A percentile compares a stretch with the other conserved stretches of the same genome.
Evolutionary conservation across 2,113 vertebrate genomes (phyloP).

Genomic region (Barnardius zonarius): DNA sequence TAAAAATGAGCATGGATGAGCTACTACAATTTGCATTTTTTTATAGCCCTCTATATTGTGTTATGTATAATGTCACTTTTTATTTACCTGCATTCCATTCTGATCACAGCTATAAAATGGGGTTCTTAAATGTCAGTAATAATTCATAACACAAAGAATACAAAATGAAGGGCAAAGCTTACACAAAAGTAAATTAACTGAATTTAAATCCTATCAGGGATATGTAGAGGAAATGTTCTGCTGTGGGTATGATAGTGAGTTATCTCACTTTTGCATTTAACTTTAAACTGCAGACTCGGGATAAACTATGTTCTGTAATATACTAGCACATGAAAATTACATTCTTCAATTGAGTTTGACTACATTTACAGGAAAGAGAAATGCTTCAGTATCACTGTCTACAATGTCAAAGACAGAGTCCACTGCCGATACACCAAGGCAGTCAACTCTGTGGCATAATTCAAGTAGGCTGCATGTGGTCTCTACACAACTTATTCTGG

Average conservation of each 20-base stretch:
- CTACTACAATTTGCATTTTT: constrained; percentile 45
- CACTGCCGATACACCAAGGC: not conserved
- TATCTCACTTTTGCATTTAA: constrained; percentile 33
- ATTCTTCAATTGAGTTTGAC: not conserved
- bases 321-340: not conserved
- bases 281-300: not conserved
- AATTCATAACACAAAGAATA: constrained; percentile 43
- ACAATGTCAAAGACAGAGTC: not conserved
- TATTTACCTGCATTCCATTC: constrained; percentile 66
- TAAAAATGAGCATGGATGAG: constrained; percentile 11
- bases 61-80: constrained; percentile 49
- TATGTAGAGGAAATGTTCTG: constrained; percentile 22
- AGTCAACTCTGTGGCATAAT: not conserved
- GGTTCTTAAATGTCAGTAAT: constrained; percentile 66
- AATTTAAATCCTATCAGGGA: constrained; percentile 46
- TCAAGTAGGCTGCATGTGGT: not conserved
- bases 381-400: not conserved
- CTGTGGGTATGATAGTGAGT: not conserved
- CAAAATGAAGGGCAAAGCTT: constrained; percentile 49
- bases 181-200: constrained; percentile 42
- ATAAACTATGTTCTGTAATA: not conserved
- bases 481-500: not conserved
- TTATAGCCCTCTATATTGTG: constrained; percentile 34
- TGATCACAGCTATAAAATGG: constrained; percentile 42
- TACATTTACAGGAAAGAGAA: not conserved